Percentiles rank a stretch among this genome's conserved stretches.
Conservation (phyloP, 1,140 invertebrate genomes). For the Meloidogyne floridensis region DNA sequence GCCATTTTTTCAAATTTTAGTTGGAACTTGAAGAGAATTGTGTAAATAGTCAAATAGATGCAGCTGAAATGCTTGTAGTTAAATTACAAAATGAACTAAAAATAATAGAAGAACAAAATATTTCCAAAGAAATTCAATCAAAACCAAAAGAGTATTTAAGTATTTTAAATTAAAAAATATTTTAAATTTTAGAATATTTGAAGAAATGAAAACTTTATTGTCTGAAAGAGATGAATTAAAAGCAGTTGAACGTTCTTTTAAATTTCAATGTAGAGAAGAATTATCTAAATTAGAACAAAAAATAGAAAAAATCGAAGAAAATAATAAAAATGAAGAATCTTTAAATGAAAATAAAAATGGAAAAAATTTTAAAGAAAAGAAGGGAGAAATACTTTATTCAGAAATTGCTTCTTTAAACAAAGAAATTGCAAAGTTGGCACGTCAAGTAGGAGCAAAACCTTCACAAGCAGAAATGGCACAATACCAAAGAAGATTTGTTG, state of each 20-base stretch:
- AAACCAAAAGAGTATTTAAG: not conserved
- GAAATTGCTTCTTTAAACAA: constrained; percentile 78
- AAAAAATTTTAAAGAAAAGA: not conserved
- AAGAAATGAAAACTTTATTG: constrained; percentile 73
- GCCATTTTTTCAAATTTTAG: not conserved
- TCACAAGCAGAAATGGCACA: constrained; percentile 86
- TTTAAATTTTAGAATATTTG: constrained; percentile 69
- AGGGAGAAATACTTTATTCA: not conserved
- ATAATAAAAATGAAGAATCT: not conserved
- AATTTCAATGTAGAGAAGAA: constrained; percentile 75
- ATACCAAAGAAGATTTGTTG: constrained; percentile 90
- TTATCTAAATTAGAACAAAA: constrained; percentile 66
- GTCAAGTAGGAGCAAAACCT: constrained; percentile 86
- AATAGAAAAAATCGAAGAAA: constrained; percentile 65
- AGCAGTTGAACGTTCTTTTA: constrained; percentile 76
- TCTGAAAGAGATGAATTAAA: constrained; percentile 76
- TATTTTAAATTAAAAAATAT: not conserved
- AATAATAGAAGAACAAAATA: not conserved
- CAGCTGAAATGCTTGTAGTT: not conserved
- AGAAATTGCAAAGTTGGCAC: constrained; percentile 76
- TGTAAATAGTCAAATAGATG: not conserved
- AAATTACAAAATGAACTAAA: constrained; percentile 2
- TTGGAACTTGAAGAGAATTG: not conserved
- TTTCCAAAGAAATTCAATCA: constrained; percentile 13
- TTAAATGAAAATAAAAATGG: not conserved